Conservation (phyloP, 2,797 vertebrate species). For the Heteromormyrus szaboi region DNA sequence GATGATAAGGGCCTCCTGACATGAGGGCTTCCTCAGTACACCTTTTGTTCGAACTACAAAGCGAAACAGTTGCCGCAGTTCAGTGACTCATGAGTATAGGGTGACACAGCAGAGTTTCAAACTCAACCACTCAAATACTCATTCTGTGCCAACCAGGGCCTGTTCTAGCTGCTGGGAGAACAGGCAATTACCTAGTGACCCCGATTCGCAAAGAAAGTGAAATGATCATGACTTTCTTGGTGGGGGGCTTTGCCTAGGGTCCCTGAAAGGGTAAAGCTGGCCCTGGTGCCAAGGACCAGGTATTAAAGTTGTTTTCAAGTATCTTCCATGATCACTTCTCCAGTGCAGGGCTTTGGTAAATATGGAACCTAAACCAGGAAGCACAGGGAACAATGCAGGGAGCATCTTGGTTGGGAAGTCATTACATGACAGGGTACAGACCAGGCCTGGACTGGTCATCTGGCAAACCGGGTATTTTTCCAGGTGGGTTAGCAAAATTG, state of each 20-base stretch:
- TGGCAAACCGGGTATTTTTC: background rate
- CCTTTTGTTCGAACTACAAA: background rate
- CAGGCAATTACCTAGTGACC: background rate
- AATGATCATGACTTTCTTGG: background rate
- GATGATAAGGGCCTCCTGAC: background rate
- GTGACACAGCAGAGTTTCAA: background rate
- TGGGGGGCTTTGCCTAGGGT: background rate
- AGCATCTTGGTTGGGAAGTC: background rate
- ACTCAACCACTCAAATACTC: background rate
- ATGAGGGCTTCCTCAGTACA: background rate
- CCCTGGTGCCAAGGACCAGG: background rate
- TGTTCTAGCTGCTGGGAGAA: background rate
- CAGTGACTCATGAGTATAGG: background rate
- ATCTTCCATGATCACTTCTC: background rate
- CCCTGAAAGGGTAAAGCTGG: background rate
- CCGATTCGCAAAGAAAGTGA: background rate
- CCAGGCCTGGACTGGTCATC: background rate
- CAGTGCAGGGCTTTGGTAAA: background rate
- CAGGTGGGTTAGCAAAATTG: background rate
- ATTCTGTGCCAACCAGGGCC: background rate
- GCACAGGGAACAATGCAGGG: background rate
- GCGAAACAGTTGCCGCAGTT: background rate
- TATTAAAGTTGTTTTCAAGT: background rate
- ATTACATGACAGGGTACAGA: background rate
- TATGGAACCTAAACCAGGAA: background rate